Evolutionary conservation across 1,140 invertebrate genomes (phyloP).

Genomic region (Tribolium castaneum): DNA sequence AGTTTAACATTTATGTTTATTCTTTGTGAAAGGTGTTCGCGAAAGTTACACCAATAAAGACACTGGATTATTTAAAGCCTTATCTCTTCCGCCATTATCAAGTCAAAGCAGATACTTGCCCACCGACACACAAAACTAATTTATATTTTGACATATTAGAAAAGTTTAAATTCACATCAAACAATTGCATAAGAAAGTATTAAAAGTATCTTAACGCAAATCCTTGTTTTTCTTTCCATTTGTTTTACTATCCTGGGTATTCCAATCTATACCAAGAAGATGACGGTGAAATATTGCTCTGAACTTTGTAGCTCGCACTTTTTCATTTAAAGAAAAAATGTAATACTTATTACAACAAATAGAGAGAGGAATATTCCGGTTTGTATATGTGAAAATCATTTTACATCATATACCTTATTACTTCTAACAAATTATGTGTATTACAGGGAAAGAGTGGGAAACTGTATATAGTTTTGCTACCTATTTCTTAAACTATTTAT

Average conservation of each 20-base stretch:
- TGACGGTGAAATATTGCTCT: not conserved
- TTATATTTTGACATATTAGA: no score
- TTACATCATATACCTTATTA: not conserved
- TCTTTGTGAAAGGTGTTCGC: not conserved
- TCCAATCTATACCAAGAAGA: not conserved
- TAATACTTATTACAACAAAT: not conserved
- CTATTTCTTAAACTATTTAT: no score
- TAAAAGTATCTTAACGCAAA: not conserved
- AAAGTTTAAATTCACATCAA: not conserved
- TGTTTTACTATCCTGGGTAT: not conserved
- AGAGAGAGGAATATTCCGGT: not conserved
- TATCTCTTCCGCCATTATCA: not conserved
- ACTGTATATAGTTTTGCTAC: no score
- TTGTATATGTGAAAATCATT: not conserved
- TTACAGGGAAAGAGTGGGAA: no score
- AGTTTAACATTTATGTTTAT: slow-evolving; percentile 23
- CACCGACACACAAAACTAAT: no score
- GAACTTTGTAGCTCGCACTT: not conserved
- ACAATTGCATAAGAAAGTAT: not conserved
- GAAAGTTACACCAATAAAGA: not conserved
- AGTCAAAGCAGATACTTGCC: not conserved
- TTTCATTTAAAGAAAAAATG: not conserved
- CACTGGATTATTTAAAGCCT: slow-evolving; percentile 6
- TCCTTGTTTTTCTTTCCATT: not conserved
- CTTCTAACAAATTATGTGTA: no score